These are phyloP conservation scores for Deilephila elpenor DNA, from an alignment of 2,888 invertebrate genomes.

Conservation along the genomic window DNA sequence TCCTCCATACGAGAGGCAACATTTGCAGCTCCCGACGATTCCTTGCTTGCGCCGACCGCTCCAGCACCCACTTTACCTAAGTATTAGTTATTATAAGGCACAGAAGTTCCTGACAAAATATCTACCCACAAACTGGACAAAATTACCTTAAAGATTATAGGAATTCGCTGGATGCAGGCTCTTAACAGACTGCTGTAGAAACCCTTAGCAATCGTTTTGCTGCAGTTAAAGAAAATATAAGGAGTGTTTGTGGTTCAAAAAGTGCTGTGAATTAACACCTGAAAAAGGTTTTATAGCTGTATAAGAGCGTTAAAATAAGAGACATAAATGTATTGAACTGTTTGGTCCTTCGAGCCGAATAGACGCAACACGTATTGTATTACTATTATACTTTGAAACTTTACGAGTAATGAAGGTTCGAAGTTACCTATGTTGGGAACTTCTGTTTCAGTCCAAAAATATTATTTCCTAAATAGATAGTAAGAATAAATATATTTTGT, in stretches of 20 bases:
- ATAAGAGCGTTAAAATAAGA: too few species aligned
- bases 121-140: too few species aligned
- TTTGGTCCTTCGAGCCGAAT: slow-evolving; percentile 3
- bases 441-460: background rate
- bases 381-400: too few species aligned
- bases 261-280: too few species aligned
- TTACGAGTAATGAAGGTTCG: background rate
- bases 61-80: slow-evolving; percentile 75
- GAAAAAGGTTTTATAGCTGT: too few species aligned
- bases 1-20: slow-evolving; percentile 64
- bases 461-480: background rate
- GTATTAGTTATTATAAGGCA: slow-evolving; percentile 55
- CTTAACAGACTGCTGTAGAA: too few species aligned
- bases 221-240: too few species aligned
- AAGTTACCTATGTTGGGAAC: background rate
- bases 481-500: background rate
- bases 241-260: too few species aligned
- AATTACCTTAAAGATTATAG: too few species aligned
- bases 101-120: background rate
- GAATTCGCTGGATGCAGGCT: too few species aligned
- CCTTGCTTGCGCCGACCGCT: slow-evolving; percentile 70
- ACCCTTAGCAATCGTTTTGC: too few species aligned
- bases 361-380: too few species aligned
- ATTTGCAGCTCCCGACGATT: slow-evolving; percentile 72
- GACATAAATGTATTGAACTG: background rate